These are phyloP conservation scores for Diogma glabrata DNA, from an alignment of 2,888 invertebrate genomes.

Conservation along the genomic window DNA sequence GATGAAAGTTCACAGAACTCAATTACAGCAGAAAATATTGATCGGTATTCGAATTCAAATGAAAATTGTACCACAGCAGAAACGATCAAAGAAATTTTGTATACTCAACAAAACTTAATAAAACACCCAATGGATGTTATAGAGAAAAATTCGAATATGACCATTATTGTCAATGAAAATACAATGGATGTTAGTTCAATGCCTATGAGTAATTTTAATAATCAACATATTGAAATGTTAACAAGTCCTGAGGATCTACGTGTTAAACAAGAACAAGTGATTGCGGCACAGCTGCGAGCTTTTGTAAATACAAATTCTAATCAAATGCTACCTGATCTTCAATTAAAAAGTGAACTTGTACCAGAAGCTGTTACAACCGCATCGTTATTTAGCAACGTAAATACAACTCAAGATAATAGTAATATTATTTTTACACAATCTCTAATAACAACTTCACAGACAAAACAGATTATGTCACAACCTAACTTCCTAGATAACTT, in stretches of 20 bases:
- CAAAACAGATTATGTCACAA: constrained; percentile 5
- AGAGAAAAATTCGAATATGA: constrained; percentile 26
- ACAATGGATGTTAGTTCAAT: constrained; percentile 26
- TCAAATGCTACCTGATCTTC: constrained; percentile 12
- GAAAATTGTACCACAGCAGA: constrained; percentile 34
- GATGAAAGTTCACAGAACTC: constrained; percentile 64
- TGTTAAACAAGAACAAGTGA: constrained; percentile 52
- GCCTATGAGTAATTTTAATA: constrained; percentile 26
- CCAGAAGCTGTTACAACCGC: constrained; percentile 19
- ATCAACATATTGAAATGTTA: constrained; percentile 27
- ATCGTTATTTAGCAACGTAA: constrained; percentile 12
- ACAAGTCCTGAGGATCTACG: constrained; percentile 40
- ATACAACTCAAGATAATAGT: not conserved
- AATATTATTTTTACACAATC: not conserved
- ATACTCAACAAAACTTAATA: constrained; percentile 23
- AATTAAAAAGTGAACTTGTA: constrained; percentile 29
- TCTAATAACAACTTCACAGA: not conserved
- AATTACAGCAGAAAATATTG: constrained; percentile 36
- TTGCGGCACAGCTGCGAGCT: constrained; percentile 38
- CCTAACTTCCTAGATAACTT: constrained; percentile 16
- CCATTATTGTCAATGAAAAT: constrained; percentile 27
- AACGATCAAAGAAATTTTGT: constrained; percentile 20
- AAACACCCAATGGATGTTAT: constrained; percentile 19
- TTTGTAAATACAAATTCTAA: constrained; percentile 35
- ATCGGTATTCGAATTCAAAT: constrained; percentile 27